phyloP scores from a whole-genome alignment of 2,113 vertebrate genomes.

The Hippocampus guttulatus region DNA sequence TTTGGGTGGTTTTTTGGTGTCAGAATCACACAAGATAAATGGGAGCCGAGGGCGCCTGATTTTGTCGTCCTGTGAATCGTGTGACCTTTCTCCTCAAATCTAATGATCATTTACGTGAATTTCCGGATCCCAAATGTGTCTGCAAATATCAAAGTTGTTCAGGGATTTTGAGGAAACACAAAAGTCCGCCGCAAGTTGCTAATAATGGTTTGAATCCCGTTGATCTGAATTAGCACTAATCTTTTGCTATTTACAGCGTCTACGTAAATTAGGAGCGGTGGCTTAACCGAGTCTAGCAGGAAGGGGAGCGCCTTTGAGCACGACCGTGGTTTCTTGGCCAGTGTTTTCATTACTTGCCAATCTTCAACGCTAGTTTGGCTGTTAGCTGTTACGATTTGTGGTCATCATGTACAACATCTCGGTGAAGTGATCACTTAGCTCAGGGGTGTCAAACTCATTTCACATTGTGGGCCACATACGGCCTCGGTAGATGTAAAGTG shows the following conservation, averaged over 20 bases:
- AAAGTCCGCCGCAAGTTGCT: background rate
- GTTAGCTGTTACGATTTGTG: background rate
- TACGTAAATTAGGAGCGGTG: background rate
- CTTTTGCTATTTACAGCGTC: constrained; percentile 5
- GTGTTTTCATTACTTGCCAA: background rate
- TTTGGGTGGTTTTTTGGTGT: background rate
- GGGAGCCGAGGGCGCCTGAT: background rate
- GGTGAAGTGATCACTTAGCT: background rate
- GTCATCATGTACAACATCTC: background rate
- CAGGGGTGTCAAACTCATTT: no score
- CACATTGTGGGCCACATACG: no score
- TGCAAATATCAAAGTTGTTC: background rate
- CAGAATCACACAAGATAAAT: background rate
- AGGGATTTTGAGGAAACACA: background rate
- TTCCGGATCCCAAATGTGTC: no score
- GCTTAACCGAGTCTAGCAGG: background rate
- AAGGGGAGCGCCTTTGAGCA: background rate
- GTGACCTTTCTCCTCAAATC: background rate
- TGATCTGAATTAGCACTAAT: constrained; percentile 15
- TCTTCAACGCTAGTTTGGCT: background rate
- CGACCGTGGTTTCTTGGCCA: background rate
- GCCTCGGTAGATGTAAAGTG: no score
- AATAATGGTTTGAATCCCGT: background rate
- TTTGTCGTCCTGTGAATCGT: background rate
- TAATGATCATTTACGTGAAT: background rate